phyloP scores from a whole-genome alignment of 2,797 vertebrate species.

The Mormyrops boulengeri region DNA sequence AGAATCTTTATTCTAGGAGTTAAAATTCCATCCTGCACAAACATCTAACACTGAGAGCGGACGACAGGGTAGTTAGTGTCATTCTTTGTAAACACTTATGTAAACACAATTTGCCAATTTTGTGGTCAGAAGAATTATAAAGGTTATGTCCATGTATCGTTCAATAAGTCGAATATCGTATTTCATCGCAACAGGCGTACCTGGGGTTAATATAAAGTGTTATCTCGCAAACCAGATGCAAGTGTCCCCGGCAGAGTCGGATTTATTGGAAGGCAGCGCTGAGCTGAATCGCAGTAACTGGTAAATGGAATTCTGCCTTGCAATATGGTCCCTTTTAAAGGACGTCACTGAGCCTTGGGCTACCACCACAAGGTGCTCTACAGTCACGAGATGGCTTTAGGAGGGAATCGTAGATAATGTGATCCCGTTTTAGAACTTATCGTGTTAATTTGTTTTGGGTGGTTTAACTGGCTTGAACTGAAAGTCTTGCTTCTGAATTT shows the following conservation, averaged over 20 bases:
- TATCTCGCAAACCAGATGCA: neutral
- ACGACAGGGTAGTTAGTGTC: neutral
- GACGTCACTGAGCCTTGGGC: neutral
- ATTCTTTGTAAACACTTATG: neutral
- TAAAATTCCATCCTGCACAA: neutral
- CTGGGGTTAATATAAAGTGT: neutral
- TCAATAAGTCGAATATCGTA: neutral
- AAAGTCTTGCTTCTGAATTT: neutral
- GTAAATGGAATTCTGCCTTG: conserved; percentile 10
- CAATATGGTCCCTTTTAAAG: conserved; percentile 3
- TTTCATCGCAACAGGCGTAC: neutral
- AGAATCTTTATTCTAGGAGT: neutral
- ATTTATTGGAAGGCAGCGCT: conserved; percentile 20
- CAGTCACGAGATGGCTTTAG: neutral
- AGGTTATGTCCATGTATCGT: neutral
- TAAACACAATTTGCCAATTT: neutral
- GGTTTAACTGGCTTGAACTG: neutral
- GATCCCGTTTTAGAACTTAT: neutral
- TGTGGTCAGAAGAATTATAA: neutral
- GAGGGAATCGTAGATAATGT: neutral
- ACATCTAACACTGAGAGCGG: neutral
- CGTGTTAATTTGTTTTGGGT: neutral
- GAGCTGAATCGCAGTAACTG: conserved; percentile 11
- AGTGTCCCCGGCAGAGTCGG: neutral
- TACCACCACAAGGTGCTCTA: neutral